Base-by-base conservation (phyloP, 2,888 invertebrate genomes). In the Dorcus hopei region DNA sequence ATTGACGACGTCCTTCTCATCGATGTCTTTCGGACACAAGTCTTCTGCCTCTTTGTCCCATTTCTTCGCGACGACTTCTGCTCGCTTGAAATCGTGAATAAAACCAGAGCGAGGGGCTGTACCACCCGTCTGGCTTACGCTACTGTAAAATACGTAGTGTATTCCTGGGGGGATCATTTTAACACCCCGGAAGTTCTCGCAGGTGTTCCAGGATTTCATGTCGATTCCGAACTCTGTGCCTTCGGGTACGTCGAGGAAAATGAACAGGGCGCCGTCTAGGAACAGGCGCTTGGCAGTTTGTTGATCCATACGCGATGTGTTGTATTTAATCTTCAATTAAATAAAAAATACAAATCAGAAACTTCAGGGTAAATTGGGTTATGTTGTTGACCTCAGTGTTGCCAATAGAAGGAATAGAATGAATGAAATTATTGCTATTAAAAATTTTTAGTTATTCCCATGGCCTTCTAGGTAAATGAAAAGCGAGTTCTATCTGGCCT, bases 161-260 rank as follows among this genome's bases (percentile, higher is more conserved):
- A 96, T 80, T 5, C 98, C 98, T 1, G 96, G 94, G 0, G 98
- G 98, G 69, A 99, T 97, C 97, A 99, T 97, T 83, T 99, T 99
- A 33, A 99, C 87, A 0, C 98, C 99, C 70, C 87, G 85, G 77
- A 99, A 99, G 74, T 91, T 91, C 57, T 92, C 90, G 2, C 92
- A 96, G 0, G 93, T 91, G 63, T 88, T 90, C 91, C 97, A 97
- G 0, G 88, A 86, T 73, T 90, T 90, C 75, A 92, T 83, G 78
- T 99, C 98, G 63, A 97, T 93, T n/a, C 99, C 98, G 79, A 99
- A 93, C 79, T 97, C 95, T 0, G 96, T 95, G 56, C 93, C 94
- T 64, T 83, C 80, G 0, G 97, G 97, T 40, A 97, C 91, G 60
- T 93, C 87, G 3, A 95, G 83, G 59, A 97, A 86, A 47, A 97